Evolutionary conservation across 2,113 vertebrate species (phyloP).

Genomic region (Pituophis catenifer): DNA sequence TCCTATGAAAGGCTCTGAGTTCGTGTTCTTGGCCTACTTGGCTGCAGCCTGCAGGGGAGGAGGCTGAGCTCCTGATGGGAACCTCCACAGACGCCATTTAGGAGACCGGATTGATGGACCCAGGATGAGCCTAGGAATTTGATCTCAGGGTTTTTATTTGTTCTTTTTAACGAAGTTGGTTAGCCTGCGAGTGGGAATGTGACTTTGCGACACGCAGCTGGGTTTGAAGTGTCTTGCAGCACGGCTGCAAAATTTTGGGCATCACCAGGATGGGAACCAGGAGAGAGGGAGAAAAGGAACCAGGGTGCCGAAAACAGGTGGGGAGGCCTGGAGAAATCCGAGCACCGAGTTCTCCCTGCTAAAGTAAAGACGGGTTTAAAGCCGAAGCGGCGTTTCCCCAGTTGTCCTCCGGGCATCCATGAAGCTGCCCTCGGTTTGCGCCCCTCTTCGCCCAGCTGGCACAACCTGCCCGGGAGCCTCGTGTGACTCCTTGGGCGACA

Average conservation of each 20-base stretch:
- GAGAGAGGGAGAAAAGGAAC: not conserved
- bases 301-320: not conserved
- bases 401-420: not conserved
- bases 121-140: not conserved
- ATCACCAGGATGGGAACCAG: not conserved
- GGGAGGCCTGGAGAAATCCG: not conserved
- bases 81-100: too few species aligned
- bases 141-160: not conserved
- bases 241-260: not conserved
- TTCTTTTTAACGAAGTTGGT: not conserved
- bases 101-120: not conserved
- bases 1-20: not conserved
- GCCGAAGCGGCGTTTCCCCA: not conserved
- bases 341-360: not conserved
- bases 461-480: not conserved
- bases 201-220: fast-evolving
- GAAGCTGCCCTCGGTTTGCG: not conserved
- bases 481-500: not conserved
- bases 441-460: not conserved
- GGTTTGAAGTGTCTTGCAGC: not conserved
- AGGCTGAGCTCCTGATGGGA: not conserved
- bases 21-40: too few species aligned
- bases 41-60: not conserved
- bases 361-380: not conserved
- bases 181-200: fast-evolving